Conservation (phyloP, 2,797 vertebrate genomes). For the Sebastes diploproa region DNA sequence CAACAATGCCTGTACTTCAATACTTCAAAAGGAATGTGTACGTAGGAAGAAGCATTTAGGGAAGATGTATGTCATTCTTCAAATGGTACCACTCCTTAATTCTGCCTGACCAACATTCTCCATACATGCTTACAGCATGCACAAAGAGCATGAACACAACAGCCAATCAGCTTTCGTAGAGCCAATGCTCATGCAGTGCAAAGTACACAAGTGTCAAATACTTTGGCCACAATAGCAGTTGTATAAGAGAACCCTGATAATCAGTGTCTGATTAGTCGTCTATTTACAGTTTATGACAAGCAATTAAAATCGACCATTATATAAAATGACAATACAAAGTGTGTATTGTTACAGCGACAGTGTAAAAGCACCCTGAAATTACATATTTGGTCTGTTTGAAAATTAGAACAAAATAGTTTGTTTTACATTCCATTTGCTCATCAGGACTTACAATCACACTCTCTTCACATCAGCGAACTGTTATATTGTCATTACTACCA, state of each 20-base stretch:
- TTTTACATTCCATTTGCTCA: background rate
- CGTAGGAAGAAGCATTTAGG: too few relatives aligned
- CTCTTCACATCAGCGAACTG: background rate
- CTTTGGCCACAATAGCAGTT: background rate
- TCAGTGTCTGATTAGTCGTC: background rate
- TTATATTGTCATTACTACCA: background rate
- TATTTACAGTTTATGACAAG: background rate
- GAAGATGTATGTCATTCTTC: constrained; percentile 8
- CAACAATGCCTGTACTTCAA: background rate
- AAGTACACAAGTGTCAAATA: background rate
- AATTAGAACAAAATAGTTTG: background rate
- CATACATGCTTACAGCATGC: background rate
- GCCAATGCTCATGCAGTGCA: background rate
- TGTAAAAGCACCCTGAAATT: background rate
- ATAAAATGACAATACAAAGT: background rate
- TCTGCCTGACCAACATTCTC: background rate
- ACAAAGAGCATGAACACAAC: background rate
- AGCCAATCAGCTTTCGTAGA: background rate
- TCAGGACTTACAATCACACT: background rate
- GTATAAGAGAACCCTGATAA: background rate
- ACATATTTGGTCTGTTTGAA: background rate
- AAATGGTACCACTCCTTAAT: background rate
- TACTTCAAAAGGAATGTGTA: background rate
- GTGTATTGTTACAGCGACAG: background rate
- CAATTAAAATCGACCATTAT: background rate